These are phyloP conservation scores for Nephrotoma appendiculata DNA, from an alignment of 2,888 invertebrate genomes.

Conservation along the genomic window DNA sequence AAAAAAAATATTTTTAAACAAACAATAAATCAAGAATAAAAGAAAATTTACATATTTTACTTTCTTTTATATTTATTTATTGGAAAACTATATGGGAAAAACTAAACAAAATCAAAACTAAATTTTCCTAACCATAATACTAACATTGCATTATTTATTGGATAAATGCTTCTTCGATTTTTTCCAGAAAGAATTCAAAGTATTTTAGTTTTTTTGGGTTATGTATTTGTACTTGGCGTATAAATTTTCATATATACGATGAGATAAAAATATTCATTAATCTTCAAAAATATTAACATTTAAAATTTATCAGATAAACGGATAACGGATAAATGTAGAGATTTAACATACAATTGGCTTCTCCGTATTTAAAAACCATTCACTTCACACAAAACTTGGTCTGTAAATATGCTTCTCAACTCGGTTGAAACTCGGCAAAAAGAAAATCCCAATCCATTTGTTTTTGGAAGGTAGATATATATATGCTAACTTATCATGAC, in stretches of 20 bases:
- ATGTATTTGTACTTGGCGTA: neutral
- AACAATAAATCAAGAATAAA: neutral
- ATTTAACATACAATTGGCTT: neutral
- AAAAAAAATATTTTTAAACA: neutral
- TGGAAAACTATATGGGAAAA: neutral
- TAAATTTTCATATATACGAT: neutral
- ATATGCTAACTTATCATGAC: no score
- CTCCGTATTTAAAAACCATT: neutral
- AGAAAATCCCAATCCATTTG: no score
- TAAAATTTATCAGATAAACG: neutral
- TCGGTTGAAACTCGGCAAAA: no score
- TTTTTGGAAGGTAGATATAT: no score
- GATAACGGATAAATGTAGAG: neutral
- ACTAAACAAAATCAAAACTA: neutral
- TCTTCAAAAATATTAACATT: neutral
- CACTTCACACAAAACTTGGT: no score
- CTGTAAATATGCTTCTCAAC: no score
- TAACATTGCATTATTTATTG: neutral
- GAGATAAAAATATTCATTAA: neutral
- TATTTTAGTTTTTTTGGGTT: neutral
- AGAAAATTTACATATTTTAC: neutral
- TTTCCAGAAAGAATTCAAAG: neutral
- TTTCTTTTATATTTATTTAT: neutral
- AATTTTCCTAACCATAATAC: neutral
- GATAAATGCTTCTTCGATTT: neutral